Evolutionary conservation across 2,113 vertebrate species (phyloP).

Genomic region (Ancistrus triradiatus): DNA sequence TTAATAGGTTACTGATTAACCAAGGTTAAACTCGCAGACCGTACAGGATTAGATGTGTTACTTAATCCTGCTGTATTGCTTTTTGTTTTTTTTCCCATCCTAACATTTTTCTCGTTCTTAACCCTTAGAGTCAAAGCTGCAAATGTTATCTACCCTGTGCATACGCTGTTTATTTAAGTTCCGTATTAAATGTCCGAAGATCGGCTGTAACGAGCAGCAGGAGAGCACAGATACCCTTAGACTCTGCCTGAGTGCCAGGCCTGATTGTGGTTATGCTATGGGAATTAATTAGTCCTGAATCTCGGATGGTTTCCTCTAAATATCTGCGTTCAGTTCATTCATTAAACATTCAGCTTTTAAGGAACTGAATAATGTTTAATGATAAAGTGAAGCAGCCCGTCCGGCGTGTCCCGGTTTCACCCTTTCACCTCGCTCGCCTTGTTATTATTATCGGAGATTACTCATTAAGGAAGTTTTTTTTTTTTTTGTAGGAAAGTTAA

Average conservation of each 20-base stretch:
- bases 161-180: too few species aligned
- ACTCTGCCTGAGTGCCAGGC: constrained; percentile 15
- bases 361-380: constrained; percentile 51
- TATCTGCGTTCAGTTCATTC: constrained; percentile 36
- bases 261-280: constrained; percentile 32
- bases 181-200: constrained; percentile 10
- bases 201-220: constrained; percentile 22
- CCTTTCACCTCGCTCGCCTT: constrained; percentile 13
- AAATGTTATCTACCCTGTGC: too few species aligned
- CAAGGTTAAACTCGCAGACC: too few species aligned
- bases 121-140: too few species aligned
- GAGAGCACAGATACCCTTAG: constrained; percentile 21
- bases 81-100: too few species aligned
- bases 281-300: constrained; percentile 45
- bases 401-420: constrained; percentile 4
- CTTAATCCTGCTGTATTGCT: too few species aligned
- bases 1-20: too few species aligned
- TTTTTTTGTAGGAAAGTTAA: constrained; percentile 53
- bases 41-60: too few species aligned
- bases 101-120: too few species aligned
- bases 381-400: constrained; percentile 30
- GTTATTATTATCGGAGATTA: constrained; percentile 43
- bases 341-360: constrained; percentile 39
- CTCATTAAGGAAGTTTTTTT: constrained; percentile 45
- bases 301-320: constrained; percentile 43